Evolutionary conservation across 2,888 invertebrate species (phyloP).

Genomic region (Cylloceria caligata): DNA sequence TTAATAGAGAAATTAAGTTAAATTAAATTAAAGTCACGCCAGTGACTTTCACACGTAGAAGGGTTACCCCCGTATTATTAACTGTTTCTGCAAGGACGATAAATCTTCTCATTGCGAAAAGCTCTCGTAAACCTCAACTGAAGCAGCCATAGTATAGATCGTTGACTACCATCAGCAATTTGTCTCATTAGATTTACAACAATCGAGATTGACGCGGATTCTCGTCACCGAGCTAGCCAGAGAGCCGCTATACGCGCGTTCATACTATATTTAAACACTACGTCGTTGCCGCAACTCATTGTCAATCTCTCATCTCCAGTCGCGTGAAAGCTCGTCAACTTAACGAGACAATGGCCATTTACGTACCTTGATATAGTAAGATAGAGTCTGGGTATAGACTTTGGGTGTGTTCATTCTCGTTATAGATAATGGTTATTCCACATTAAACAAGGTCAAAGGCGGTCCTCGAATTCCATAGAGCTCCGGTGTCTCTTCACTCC

Average conservation of each 20-base stretch:
- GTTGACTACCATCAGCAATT: constrained; percentile 57
- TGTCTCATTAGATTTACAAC: constrained; percentile 65
- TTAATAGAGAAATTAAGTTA: not conserved
- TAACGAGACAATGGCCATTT: constrained; percentile 16
- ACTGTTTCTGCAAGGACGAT: not conserved
- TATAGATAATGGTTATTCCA: constrained; percentile 42
- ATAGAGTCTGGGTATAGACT: not conserved
- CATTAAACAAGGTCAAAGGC: constrained; percentile 55
- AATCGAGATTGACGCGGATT: constrained; percentile 34
- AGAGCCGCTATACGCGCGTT: constrained; percentile 1
- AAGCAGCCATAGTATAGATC: constrained; percentile 32
- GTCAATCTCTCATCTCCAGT: no score
- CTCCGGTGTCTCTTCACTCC: not conserved
- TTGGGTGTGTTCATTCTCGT: constrained; percentile 18
- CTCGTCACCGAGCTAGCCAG: not conserved
- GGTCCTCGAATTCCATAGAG: constrained; percentile 14
- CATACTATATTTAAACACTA: constrained; percentile 14
- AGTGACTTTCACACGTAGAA: not conserved
- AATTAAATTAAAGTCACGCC: no score
- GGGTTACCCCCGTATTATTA: not conserved
- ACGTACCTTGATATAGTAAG: not conserved
- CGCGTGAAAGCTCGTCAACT: not conserved
- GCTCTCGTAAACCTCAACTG: constrained; percentile 54
- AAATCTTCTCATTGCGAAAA: constrained; percentile 52
- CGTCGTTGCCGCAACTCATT: not conserved